phyloP scores from a whole-genome alignment of 2,888 invertebrate species.

The Ormyrus rosae region DNA sequence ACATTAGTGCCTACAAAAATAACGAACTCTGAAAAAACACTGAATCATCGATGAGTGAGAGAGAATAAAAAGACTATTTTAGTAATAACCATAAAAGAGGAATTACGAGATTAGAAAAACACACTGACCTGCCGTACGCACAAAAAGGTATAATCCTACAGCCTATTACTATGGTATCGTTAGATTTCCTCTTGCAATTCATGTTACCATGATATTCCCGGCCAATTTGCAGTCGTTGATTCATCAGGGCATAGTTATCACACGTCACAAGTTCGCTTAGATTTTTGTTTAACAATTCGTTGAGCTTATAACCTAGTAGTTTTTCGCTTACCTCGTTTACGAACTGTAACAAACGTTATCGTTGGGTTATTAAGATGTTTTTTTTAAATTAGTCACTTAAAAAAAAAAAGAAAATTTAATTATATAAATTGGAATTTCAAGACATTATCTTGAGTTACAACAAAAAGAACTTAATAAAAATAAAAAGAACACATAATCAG shows the following conservation, averaged over 20 bases:
- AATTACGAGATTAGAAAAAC: neutral
- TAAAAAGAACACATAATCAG: conserved; percentile 23
- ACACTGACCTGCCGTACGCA: conserved; percentile 79
- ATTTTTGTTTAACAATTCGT: conserved; percentile 80
- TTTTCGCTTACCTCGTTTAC: conserved; percentile 92
- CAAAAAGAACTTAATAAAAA: no score
- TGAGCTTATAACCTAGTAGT: conserved; percentile 84
- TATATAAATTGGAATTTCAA: neutral
- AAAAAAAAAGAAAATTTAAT: conserved; percentile 1
- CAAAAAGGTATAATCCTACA: conserved; percentile 89
- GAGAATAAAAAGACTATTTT: no score
- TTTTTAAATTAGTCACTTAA: neutral
- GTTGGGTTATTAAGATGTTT: no score
- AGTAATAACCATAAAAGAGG: no score
- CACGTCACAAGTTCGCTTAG: conserved; percentile 78
- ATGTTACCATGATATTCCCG: conserved; percentile 88
- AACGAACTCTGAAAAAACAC: no score
- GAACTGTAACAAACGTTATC: conserved; percentile 79
- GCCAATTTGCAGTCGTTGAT: conserved; percentile 80
- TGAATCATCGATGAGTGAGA: no score
- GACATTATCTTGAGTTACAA: neutral
- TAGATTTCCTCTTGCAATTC: conserved; percentile 85
- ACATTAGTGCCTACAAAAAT: no score
- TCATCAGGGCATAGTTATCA: conserved; percentile 79
- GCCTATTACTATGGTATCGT: conserved; percentile 86